Conservation (phyloP, 2,797 vertebrate species). For the Eupleurogrammus muticus region DNA sequence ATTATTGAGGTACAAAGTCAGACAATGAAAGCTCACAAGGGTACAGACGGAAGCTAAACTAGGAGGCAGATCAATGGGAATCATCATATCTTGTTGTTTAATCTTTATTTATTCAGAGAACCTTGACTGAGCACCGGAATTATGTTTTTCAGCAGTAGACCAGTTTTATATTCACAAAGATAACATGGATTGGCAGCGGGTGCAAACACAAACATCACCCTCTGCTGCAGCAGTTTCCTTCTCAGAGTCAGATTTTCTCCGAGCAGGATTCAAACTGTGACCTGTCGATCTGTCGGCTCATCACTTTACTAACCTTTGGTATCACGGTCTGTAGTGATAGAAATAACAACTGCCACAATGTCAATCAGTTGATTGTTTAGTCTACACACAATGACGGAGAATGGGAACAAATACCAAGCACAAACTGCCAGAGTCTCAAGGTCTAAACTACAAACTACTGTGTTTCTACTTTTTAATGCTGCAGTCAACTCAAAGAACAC, state of each 20-base stretch:
- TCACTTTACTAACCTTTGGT: background rate
- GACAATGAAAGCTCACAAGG: conserved; percentile 44
- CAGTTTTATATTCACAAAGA: conserved; percentile 26
- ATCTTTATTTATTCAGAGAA: conserved; percentile 55
- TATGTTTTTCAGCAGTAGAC: background rate
- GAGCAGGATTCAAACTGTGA: background rate
- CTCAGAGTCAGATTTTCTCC: background rate
- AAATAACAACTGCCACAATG: background rate
- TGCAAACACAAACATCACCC: background rate
- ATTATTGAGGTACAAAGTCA: conserved; percentile 61
- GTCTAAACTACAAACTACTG: no score
- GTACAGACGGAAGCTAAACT: conserved; percentile 33
- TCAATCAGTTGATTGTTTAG: background rate
- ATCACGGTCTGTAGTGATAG: background rate
- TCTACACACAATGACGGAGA: background rate
- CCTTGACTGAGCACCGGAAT: conserved; percentile 25
- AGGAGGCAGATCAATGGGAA: conserved; percentile 64
- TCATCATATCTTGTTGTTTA: conserved; percentile 44
- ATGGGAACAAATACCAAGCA: background rate
- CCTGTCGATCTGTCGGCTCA: background rate
- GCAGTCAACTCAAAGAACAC: no score
- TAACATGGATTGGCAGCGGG: background rate
- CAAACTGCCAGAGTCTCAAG: no score
- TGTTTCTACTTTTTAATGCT: no score
- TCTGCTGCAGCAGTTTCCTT: background rate